Conservation (phyloP, 2,113 vertebrate genomes). For the Labrus mixtus region DNA sequence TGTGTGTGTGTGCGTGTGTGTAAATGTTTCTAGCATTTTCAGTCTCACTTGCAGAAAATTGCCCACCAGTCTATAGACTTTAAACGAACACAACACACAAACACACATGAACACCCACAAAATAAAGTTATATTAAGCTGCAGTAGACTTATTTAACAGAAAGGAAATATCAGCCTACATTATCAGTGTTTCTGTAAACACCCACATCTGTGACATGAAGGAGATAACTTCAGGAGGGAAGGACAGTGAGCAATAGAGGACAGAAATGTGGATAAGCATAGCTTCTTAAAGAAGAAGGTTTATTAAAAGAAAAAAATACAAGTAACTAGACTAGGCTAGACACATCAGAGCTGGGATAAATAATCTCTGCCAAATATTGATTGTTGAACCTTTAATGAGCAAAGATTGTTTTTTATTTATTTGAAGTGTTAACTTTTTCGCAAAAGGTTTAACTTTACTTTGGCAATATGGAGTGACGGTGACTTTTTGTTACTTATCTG, state of each 20-base stretch:
- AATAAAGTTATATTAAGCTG: neutral
- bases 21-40: constrained; percentile 26
- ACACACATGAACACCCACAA: constrained; percentile 21
- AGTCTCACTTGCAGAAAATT: constrained; percentile 16
- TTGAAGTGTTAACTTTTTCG: neutral
- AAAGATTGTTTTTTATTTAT: constrained; percentile 8
- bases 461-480: neutral
- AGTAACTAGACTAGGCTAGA: too few species aligned
- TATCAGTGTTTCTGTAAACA: constrained; percentile 56
- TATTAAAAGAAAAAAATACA: too few species aligned
- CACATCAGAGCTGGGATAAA: constrained; percentile 17
- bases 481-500: neutral
- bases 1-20: neutral
- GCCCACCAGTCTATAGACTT: constrained; percentile 47
- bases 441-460: neutral
- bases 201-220: constrained; percentile 13
- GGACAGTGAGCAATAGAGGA: constrained; percentile 5
- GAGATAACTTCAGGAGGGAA: constrained; percentile 26
- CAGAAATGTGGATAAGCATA: too few species aligned
- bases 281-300: neutral
- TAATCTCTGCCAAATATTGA: constrained; percentile 28
- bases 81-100: neutral
- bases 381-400: constrained; percentile 16
- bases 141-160: constrained; percentile 46
- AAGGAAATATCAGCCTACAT: constrained; percentile 43